Evolutionary conservation across 2,113 vertebrate species (phyloP), one percentile per base, ranked within the genome.

Genomic region (Anhinga rufa): DNA sequence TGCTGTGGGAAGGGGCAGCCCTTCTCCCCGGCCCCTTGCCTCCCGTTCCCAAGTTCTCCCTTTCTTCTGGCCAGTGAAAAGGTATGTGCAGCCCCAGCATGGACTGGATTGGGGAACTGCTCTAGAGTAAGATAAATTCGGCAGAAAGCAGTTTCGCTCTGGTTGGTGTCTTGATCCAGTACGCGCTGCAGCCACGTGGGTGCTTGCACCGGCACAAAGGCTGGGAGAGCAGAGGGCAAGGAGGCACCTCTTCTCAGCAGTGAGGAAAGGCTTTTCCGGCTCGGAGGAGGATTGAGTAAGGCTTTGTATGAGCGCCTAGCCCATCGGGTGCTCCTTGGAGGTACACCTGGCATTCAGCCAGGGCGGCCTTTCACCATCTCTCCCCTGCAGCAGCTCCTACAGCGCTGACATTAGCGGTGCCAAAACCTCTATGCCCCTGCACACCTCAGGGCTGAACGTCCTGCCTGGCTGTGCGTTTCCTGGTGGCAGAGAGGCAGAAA

Each of bases 81-180:
- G 21, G 31, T 68, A 76, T 90, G 48, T 64, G 62, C 40, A 58
- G 68, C 60, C 40, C 58, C 17, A 36, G 44, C 9, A 13, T 6
- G 40, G 81, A 6, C 12, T 36, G 54, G 40, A 15, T 8, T 80
- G 61, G 40, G 25, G 60, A 86, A 19, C 34, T 62, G 46, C 29
- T 38, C 6, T 4, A 4, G 34, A 9, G 6, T 55, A 83, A 82
- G 20, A 26, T 13, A 62, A 25, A 18, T n/a, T 24, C 17, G 28
- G 62, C 66, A 82, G 42, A 78, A 75, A 68, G 10, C n/a, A 14
- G 4, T 64, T 93, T 82, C 0, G 0, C 28, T 58, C 25, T 0
- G 2, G 5, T 7, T 80, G 79, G 12, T 1, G 0, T 62, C 49
- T 82, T 48, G 34, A 9, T 77, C 49, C 5, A 1, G 9, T 40